These are phyloP conservation scores for Corydoras sp. DNA, from an alignment of 2,113 vertebrate genomes.

Conservation along the genomic window DNA sequence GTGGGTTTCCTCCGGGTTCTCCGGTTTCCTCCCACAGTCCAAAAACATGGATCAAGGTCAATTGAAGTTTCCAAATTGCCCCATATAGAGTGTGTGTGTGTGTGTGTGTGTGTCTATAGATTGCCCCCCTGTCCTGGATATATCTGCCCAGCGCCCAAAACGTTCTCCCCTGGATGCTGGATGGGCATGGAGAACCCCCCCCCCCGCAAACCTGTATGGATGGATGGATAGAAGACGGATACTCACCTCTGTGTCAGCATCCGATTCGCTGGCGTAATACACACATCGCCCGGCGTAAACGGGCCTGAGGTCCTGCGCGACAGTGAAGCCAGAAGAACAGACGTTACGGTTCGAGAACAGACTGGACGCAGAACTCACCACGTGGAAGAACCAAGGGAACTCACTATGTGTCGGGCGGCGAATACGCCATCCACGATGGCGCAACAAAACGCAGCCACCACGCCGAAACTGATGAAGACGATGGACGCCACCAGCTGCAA, in stretches of 20 bases:
- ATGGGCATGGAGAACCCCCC: no score
- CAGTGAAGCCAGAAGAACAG: neutral
- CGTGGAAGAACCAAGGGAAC: slow-evolving; percentile 51
- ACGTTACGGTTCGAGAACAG: slow-evolving; percentile 6
- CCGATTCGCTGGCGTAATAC: slow-evolving; percentile 77
- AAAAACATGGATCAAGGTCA: no score
- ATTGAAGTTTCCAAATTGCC: no score
- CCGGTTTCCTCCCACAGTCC: no score
- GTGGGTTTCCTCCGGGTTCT: no score
- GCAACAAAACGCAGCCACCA: slow-evolving; percentile 95
- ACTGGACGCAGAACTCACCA: neutral
- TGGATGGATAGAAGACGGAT: no score
- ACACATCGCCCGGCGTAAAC: slow-evolving; percentile 87
- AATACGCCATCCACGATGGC: slow-evolving; percentile 97
- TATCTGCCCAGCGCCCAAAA: no score
- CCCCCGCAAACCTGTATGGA: no score
- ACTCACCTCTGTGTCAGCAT: slow-evolving; percentile 63
- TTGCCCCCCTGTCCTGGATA: no score
- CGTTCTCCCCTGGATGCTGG: no score
- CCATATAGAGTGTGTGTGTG: no score
- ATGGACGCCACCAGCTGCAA: slow-evolving; percentile 93
- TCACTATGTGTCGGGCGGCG: slow-evolving; percentile 95
- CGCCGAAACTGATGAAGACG: slow-evolving; percentile 97
- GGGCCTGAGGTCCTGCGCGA: slow-evolving; percentile 82
- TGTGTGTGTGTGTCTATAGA: no score